A percentile compares a stretch with the other conserved stretches of the same genome.
phyloP scores from a whole-genome alignment of 2,113 vertebrate genomes.

The Gymnorhina tibicen region DNA sequence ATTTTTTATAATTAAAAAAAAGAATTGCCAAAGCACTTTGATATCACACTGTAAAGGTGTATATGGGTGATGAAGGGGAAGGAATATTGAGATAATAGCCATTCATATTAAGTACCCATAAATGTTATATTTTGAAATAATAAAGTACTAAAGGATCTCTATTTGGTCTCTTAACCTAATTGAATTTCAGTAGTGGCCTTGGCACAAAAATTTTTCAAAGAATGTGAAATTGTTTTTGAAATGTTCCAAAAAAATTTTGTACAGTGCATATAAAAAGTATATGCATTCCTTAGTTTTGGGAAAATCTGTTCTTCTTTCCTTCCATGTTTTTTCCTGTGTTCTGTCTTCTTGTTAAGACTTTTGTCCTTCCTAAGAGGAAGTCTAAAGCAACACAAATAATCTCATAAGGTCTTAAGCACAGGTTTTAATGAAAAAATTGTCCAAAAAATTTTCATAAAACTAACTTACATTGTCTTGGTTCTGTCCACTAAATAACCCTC shows the following conservation, averaged over 20 bases:
- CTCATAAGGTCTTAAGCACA: background rate
- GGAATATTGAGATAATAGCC: fast-evolving
- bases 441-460: background rate
- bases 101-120: background rate
- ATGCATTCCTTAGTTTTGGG: background rate
- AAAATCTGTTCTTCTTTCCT: background rate
- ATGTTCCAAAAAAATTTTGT: background rate
- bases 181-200: background rate
- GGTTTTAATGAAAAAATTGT: background rate
- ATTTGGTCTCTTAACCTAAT: background rate
- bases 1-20: background rate
- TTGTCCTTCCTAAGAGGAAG: background rate
- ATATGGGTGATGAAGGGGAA: fast-evolving
- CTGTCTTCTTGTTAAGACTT: background rate
- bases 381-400: background rate
- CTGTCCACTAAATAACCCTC: background rate
- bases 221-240: background rate
- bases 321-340: background rate
- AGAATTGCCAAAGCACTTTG: background rate
- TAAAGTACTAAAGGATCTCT: background rate
- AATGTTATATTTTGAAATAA: background rate
- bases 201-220: background rate
- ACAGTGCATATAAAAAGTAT: background rate
- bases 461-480: background rate
- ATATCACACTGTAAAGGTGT: fast-evolving